phyloP scores from a whole-genome alignment of 2,797 vertebrate genomes.

The Helarctos malayanus region DNA sequence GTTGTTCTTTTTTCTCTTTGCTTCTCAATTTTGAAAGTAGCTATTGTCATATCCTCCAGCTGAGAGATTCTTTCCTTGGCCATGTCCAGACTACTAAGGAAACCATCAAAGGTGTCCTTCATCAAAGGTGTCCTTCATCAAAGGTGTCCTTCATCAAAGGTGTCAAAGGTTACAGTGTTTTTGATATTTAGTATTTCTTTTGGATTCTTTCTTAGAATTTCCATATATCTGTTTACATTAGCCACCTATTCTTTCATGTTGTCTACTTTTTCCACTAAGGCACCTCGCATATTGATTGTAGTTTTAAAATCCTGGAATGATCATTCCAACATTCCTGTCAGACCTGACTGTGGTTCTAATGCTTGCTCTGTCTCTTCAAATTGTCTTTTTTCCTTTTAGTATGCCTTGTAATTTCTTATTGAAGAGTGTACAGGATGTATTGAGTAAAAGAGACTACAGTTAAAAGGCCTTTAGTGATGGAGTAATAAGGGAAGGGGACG shows the following conservation, averaged over 20 bases:
- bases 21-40: background rate
- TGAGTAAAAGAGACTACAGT: background rate
- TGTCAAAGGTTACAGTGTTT: background rate
- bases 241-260: background rate
- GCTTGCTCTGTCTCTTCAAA: background rate
- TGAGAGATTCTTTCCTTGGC: background rate
- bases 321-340: background rate
- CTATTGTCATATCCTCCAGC: background rate
- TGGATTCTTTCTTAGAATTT: background rate
- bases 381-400: background rate
- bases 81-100: background rate
- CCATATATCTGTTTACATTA: background rate
- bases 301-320: background rate
- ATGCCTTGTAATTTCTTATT: background rate
- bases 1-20: background rate
- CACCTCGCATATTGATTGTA: background rate
- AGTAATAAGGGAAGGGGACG: background rate
- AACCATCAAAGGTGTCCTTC: background rate
- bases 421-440: background rate
- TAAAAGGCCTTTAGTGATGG: background rate
- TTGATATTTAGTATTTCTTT: background rate
- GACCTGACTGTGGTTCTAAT: background rate
- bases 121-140: background rate
- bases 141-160: background rate
- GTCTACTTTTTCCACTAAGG: background rate